Base-by-base conservation (phyloP, 2,797 vertebrate species). In the Lophotriccus pileatus region DNA sequence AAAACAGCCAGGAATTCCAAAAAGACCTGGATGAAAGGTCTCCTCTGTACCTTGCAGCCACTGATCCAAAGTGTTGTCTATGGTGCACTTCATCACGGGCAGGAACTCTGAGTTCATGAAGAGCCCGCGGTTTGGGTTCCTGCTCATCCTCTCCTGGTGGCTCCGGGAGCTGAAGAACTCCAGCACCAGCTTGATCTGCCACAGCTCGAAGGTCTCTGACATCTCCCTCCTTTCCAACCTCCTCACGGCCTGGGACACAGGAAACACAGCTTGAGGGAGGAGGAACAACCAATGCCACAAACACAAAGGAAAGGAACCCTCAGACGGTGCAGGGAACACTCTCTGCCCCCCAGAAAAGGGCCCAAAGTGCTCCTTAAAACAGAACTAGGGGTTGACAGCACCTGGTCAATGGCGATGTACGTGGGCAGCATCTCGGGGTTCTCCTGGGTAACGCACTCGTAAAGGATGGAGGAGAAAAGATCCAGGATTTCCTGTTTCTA, bases 351-450 rank as follows among this genome's bases (percentile, higher is more conserved):
- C 8, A 1, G 22, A 44, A 34, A 4, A 1, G 2, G n/a, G 34
- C 66, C 3, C 20, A n/a, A 63, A 72, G 7, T 3, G 3, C 1
- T 28, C 21, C 63, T 36, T 30, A 23, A 81, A 30, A 14, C 28
- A 36, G 3, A 25, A 18, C 37, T 69, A 2, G 30, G 34, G 1
- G 5, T 37, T 44, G 66, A 64, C 64, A 39, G 74, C 97, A 99
- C 99, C 99, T 99, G 99, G 92, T 99, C 99, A 23, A 99, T 99
- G 7, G 99, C 99, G 8, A 99, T 99, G 94, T 99, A 99, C 0
- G 99, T 99, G 84, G 99, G 98, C 94, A 99, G 97, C 99, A 99
- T 99, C 97, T 99, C 99, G 1, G 99, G 99, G 84, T 99, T 99
- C 96, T 99, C 99, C 96, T 99, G 99, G 11, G 98, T 99, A 86